Conservation (phyloP, 2,113 vertebrate species). For the Vulpes lagopus region DNA sequence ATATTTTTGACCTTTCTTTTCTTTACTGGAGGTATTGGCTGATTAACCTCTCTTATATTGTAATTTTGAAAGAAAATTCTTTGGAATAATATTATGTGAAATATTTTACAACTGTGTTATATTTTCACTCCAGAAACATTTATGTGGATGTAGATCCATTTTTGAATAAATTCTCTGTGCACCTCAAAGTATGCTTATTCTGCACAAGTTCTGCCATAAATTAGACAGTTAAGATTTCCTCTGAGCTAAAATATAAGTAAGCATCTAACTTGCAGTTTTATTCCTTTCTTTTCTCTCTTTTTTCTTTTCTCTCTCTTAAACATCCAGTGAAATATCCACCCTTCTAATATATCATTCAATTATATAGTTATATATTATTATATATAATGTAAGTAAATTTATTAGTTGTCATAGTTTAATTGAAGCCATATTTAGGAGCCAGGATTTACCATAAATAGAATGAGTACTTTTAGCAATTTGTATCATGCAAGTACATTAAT, state of each 20-base stretch:
- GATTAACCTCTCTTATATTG: not conserved
- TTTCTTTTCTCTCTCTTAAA: not conserved
- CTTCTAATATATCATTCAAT: not conserved
- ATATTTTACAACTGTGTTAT: not conserved
- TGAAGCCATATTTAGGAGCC: not conserved
- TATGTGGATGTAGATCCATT: not conserved
- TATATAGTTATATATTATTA: not conserved
- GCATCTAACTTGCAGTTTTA: not conserved
- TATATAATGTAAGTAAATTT: not conserved
- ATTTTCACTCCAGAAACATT: not conserved
- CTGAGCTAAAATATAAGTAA: slow-evolving; percentile 13
- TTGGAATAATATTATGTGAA: not conserved
- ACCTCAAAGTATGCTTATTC: slow-evolving; percentile 18
- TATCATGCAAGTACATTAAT: not conserved
- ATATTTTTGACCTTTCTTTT: not conserved
- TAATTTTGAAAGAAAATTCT: not conserved
- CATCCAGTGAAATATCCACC: not conserved
- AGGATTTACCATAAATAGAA: not conserved
- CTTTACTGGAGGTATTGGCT: not conserved
- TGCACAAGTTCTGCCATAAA: slow-evolving; percentile 32
- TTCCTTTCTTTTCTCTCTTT: not conserved
- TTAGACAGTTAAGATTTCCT: slow-evolving; percentile 27
- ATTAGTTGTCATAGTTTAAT: not conserved
- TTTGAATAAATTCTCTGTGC: slow-evolving; percentile 3
- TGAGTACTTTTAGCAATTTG: not conserved